A percentile compares a stretch with the other conserved stretches of the same genome.
These are phyloP conservation scores for Lasioglossum baleicum DNA, from an alignment of 1,140 invertebrate genomes.

Conservation along the genomic window DNA sequence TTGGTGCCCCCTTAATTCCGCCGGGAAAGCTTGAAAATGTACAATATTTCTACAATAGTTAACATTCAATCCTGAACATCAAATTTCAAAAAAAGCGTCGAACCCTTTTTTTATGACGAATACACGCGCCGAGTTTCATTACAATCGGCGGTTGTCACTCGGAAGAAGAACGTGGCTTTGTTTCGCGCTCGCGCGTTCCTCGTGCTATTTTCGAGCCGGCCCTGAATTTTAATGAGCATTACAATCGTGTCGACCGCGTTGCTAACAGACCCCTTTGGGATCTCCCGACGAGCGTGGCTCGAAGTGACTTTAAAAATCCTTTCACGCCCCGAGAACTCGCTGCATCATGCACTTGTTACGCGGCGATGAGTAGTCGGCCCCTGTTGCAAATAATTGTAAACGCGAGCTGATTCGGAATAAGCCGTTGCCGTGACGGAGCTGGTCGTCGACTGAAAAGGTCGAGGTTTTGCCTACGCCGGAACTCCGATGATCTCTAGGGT, in stretches of 20 bases:
- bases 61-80: no score
- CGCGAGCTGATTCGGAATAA: not conserved
- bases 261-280: not conserved
- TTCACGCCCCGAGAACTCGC: not conserved
- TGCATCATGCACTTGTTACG: conserved; percentile 7
- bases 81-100: no score
- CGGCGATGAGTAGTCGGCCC: not conserved
- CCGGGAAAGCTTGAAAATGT: no score
- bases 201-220: conserved; percentile 31
- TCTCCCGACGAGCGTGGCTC: not conserved
- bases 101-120: no score
- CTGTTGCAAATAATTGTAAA: not conserved
- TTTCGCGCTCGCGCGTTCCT: conserved; percentile 2
- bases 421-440: no score
- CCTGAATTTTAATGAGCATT: conserved; percentile 42
- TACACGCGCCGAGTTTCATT: no score
- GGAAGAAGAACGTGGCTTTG: not conserved
- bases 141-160: no score
- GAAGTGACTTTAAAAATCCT: conserved; percentile 13
- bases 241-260: conserved; percentile 8
- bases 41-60: no score
- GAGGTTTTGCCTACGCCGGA: no score
- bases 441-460: no score
- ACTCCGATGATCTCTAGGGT: no score
- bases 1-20: no score